Percentiles rank a stretch among this genome's conserved stretches.
Conservation (phyloP, 1,140 invertebrate genomes). For the Rhopalosiphum padi region DNA sequence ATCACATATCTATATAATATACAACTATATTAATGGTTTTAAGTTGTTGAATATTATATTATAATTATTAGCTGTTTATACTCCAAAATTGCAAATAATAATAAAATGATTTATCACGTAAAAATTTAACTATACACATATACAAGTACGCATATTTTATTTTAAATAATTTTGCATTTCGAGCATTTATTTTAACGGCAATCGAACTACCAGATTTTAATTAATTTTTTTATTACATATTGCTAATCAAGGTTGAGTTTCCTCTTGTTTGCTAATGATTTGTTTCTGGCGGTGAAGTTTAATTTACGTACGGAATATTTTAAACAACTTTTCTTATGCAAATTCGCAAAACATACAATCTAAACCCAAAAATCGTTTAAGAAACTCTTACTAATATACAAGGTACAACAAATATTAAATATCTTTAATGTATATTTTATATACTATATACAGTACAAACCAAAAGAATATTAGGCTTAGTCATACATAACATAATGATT, state of each 20-base stretch:
- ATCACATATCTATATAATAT: background rate
- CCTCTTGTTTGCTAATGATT: background rate
- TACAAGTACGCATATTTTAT: background rate
- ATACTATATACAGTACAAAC: background rate
- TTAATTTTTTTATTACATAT: no score
- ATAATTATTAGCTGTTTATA: background rate
- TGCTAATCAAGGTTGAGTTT: background rate
- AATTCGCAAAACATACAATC: background rate
- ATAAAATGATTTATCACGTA: background rate
- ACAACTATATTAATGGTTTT: background rate
- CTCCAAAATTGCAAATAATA: background rate
- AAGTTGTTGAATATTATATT: background rate
- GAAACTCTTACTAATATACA: background rate
- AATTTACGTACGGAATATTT: background rate
- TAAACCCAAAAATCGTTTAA: background rate
- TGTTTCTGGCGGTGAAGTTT: background rate
- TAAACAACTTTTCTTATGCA: background rate
- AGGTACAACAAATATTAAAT: background rate
- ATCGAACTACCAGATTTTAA: background rate
- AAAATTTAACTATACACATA: background rate
- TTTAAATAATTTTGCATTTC: background rate
- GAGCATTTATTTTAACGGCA: background rate
- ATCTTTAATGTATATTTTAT: background rate
- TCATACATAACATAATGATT: background rate
- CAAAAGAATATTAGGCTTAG: background rate